phyloP scores from a whole-genome alignment of 2,113 vertebrate species.

The Scopus umbretta region DNA sequence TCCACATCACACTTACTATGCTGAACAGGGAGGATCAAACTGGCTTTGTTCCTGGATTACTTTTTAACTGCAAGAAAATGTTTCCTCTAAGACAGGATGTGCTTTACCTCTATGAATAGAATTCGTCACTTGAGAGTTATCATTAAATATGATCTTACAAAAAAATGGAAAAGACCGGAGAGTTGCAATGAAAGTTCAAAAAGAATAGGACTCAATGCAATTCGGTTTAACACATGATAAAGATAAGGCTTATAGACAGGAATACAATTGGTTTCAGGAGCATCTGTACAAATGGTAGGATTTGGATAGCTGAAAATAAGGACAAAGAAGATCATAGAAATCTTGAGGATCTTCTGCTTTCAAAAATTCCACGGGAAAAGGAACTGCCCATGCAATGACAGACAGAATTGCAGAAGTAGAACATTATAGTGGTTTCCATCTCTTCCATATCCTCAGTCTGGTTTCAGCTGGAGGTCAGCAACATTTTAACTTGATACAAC shows the following conservation, averaged over 20 bases:
- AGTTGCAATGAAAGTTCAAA: not conserved
- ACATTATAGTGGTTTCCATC: not conserved
- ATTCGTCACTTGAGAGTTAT: not conserved
- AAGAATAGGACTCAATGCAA: not conserved
- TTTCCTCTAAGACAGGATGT: not conserved
- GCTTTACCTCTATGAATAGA: not conserved
- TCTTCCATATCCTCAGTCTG: not conserved
- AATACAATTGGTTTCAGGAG: not conserved
- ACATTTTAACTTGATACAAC: not conserved
- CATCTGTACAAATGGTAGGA: not conserved
- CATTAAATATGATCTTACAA: not conserved
- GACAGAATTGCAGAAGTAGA: not conserved
- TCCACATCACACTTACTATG: not conserved
- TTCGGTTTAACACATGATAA: not conserved
- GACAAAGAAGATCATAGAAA: not conserved
- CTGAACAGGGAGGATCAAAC: not conserved
- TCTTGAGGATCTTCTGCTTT: not conserved
- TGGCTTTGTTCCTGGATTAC: not conserved
- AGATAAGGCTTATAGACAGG: not conserved
- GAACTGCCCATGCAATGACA: not conserved
- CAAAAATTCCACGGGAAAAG: not conserved
- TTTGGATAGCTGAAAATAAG: not conserved
- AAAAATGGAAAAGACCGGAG: not conserved
- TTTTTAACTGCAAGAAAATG: not conserved
- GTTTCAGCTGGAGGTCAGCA: not conserved